Conservation (phyloP, 37 sponge, comb jelly and placozoan genomes). For the Beroe ovata region DNA sequence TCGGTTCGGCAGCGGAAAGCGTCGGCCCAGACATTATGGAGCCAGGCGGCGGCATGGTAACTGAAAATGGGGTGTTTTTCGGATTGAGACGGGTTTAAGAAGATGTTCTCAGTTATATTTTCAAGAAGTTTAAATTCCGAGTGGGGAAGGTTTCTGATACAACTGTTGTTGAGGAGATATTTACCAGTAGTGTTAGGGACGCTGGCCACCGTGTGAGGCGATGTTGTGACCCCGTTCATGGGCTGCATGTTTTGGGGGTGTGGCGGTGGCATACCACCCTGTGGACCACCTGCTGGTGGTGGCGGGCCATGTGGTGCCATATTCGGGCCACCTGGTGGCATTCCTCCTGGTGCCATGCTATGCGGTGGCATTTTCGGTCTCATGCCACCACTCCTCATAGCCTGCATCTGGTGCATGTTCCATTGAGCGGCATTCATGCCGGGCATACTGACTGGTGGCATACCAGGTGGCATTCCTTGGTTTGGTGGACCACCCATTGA, state of each 20-base stretch:
- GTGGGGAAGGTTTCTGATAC: too few relatives aligned
- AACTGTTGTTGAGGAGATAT: too few relatives aligned
- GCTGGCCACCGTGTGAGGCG: not conserved
- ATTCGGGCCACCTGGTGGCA: not conserved
- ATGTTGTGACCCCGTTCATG: slow-evolving; percentile 7
- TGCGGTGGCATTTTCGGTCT: slow-evolving; percentile 30
- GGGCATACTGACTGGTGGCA: slow-evolving; percentile 5
- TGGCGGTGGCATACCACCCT: not conserved
- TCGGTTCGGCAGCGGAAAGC: slow-evolving; percentile 37
- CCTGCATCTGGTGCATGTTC: slow-evolving; percentile 37
- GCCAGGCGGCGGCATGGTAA: slow-evolving; percentile 9
- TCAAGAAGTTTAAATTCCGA: too few relatives aligned
- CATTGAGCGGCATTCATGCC: slow-evolving; percentile 2
- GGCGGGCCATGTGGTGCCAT: not conserved
- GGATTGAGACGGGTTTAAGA: too few relatives aligned
- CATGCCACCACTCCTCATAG: slow-evolving; percentile 38
- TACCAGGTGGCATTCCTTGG: slow-evolving; percentile 14
- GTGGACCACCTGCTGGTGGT: not conserved
- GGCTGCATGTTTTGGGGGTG: slow-evolving; percentile 19
- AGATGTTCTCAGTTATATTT: too few relatives aligned
- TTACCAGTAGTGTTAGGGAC: slow-evolving; percentile 15
- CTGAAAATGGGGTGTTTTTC: not conserved
- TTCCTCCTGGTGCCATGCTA: not conserved
- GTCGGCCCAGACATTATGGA: slow-evolving; percentile 18
- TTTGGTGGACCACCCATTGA: slow-evolving; percentile 19